Conservation (phyloP, 1,140 invertebrate genomes). For the Meloidogyne chitwoodi region DNA sequence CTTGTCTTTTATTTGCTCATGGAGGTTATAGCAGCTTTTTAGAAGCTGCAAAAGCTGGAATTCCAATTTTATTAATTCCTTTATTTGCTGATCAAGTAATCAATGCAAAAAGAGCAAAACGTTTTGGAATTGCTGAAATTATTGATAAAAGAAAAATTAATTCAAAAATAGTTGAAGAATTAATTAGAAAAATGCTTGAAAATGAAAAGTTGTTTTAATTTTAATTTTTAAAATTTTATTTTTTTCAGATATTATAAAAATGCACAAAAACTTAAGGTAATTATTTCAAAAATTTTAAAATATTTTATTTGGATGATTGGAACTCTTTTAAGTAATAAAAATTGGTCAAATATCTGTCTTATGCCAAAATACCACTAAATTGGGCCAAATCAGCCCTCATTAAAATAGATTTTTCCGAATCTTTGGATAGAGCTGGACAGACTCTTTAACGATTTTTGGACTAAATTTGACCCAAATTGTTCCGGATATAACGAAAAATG, state of each 20-base stretch:
- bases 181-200: conserved; percentile 39
- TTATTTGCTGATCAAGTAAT: conserved; percentile 59
- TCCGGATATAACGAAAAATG: too few relatives aligned
- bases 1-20: conserved; percentile 54
- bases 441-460: too few relatives aligned
- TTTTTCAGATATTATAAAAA: conserved; percentile 50
- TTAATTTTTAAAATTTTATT: neutral
- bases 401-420: too few relatives aligned
- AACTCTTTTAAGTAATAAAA: too few relatives aligned
- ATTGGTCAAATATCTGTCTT: too few relatives aligned
- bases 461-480: too few relatives aligned
- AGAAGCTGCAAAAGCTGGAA: conserved; percentile 54
- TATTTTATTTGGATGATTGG: too few relatives aligned
- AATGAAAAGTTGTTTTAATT: conserved; percentile 30
- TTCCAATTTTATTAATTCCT: conserved; percentile 57
- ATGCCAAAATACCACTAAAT: too few relatives aligned
- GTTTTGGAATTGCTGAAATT: conserved; percentile 45
- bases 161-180: conserved; percentile 35
- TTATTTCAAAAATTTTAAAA: too few relatives aligned
- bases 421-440: too few relatives aligned
- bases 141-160: conserved; percentile 45
- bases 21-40: conserved; percentile 59
- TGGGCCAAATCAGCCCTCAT: too few relatives aligned
- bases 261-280: conserved; percentile 33
- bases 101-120: conserved; percentile 54